Evolutionary conservation across 2,113 vertebrate genomes (phyloP), one percentile per base, ranked within the genome.

Genomic region (Theristicus caerulescens): DNA sequence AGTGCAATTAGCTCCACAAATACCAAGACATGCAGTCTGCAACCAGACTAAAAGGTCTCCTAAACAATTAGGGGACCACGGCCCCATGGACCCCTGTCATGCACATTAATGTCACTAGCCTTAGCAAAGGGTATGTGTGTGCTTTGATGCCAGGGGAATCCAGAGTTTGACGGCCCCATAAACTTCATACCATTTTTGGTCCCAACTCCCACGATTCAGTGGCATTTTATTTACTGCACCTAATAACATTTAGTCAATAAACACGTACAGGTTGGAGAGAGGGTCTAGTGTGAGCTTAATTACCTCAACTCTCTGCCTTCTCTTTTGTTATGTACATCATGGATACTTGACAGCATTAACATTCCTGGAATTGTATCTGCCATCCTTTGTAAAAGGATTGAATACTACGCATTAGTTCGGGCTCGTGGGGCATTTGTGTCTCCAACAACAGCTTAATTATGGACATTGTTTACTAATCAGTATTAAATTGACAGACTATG

Each of bases 391-490:
- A 89, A 97, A 96, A 97, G 97, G 97, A 97, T 96, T 98, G 98
- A 98, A 97, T 96, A 78, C 97, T 66, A 96, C 93, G 88, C 97
- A 97, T 98, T 98, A 98, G 97, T 97, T 98, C 96, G 95, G 97
- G 97, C 97, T 98, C 96, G 86, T 96, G 91, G 97, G 97, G 97
- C 96, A 96, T 98, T 97, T 97, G 97, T 98, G 97, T 98, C 98
- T 97, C 97, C 96, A 95, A 97, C 97, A 98, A 98, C 97, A 98
- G 98, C 97, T 97, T 98, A 98, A 98, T 98, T 97, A 97, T 97
- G 96, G 98, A 98, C 97, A 98, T 98, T 98, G 98, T 98, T 98
- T 98, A 98, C 98, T 96, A 98, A 98, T 98, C 97, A 97, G 97
- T 98, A 97, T 98, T 98, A 98, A 98, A 96, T 97, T 95, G 98